Evolutionary conservation across 2,797 vertebrate genomes (phyloP), one percentile per base, ranked within the genome.

Genomic region (Karalla daura): DNA sequence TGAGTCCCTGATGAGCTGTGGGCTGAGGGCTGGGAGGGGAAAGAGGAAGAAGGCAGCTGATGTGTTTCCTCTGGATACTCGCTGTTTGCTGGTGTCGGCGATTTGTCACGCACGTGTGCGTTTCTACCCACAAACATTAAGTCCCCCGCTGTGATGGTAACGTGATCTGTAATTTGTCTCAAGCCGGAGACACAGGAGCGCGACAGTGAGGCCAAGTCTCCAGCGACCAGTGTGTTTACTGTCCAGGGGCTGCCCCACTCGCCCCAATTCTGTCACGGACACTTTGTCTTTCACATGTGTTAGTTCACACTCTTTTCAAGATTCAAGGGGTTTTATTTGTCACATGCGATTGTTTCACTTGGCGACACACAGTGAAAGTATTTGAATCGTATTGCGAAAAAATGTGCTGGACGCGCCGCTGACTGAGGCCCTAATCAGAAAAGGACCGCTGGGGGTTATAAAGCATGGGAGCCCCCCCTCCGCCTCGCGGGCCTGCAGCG

Each of bases 211-310:
- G 68, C 69, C 56, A 61, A 23, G 68, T 80, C 84, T 88, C 84
- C 37, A 30, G 50, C 60, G 80, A 72, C 41, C 68, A 35, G 25
- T 66, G 64, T 86, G 78, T 85, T 88, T 86, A 69, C 74, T 82
- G 81, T 86, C 80, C 67, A 62, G 83, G n/a, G 60, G 39, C 59
- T 64, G 70, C 63, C 23, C 73, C 51, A 0, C 39, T 81, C 45
- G 88, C 69, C 84, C 87, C 83, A 81, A 85, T 91, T 92, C 90
- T 90, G 86, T 91, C 89, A 88, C 46, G 18, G 47, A 36, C 46
- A 51, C 47, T 77, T 64, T 77, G 43, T 69, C 73, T 71, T 76
- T 78, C 46, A 41, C 51, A 76, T 45, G 24, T 47, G 61, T 67
- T 80, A 58, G 74, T 74, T n/a, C n/a, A n/a, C 58, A 56, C 63